Evolutionary conservation across 2,113 vertebrate species (phyloP), one percentile per base, ranked within the genome.

Genomic region (Siphamia tubifer): DNA sequence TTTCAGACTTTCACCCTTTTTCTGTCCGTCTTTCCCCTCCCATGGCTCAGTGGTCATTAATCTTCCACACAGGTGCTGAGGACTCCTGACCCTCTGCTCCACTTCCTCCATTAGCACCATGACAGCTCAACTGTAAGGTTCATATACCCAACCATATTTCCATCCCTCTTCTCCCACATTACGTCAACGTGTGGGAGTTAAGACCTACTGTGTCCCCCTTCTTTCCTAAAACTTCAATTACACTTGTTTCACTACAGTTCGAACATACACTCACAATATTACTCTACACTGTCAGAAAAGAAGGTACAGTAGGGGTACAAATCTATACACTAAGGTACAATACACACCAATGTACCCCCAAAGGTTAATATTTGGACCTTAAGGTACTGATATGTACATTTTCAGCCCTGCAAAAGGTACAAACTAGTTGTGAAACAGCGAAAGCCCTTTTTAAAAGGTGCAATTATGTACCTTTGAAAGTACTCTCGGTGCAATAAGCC

Each of bases 51-150:
- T 35, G 71, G 83, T 89, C 88, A 89, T 91, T 87, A 89, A 91
- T 92, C 88, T 90, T 90, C 77, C 74, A 79, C 73, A 73, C 78
- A 79, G 83, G 81, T 82, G 86, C 82, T 83, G 79, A 90, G 63
- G 85, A 87, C 87, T 87, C 76, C 65, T 90, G 88, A 89, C 90
- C 89, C 79, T 84, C 72, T 75, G 83, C 80, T 86, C 87, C 78
- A 83, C 83, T 87, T 87, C 79, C 71, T 87, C 88, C 68, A 86
- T 87, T 86, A 88, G 85, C 76, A 68, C 78, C 72, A 79, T 83
- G 86, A 85, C 87, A 87, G 87, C 81, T 86, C 80, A 65, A 71
- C 76, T 65, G 82, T 70, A 79, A 81, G 78, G 78, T 86, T 85
- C 88, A 85, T 75, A 81, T 56, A 77, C 57, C 52, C 47, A 11